A percentile compares a stretch with the other conserved stretches of the same genome.
Evolutionary conservation across 2,888 invertebrate species (phyloP).

Genomic region (Melipona bicolor): DNA sequence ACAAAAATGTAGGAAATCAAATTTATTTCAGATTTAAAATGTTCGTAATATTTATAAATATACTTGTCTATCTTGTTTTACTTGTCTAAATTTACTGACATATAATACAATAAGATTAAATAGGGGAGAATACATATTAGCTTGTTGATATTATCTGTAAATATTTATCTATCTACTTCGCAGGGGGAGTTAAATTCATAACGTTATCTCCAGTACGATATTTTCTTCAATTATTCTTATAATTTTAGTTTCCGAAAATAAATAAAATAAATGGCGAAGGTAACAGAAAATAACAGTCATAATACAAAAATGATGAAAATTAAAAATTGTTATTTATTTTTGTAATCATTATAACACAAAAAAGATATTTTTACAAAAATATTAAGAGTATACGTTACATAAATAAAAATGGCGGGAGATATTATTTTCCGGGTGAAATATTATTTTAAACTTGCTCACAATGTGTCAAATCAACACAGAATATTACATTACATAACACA

Average conservation of each 20-base stretch:
- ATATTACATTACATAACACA: conserved; percentile 72
- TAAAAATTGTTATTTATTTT: background rate
- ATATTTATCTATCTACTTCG: conserved; percentile 66
- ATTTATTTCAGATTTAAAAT: background rate
- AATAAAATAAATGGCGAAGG: background rate
- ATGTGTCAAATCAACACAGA: conserved; percentile 44
- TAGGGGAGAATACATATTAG: conserved; percentile 47
- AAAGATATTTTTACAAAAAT: conserved; percentile 17
- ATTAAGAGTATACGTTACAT: conserved; percentile 22
- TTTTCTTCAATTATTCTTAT: background rate
- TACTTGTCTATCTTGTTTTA: background rate
- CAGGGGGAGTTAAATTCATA: conserved; percentile 48
- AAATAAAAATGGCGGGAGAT: conserved; percentile 27
- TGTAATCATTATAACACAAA: background rate
- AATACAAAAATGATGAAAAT: background rate
- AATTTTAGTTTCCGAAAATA: conserved; percentile 1
- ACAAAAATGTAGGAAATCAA: background rate
- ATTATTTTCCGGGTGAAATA: conserved; percentile 43
- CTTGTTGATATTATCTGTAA: conserved; percentile 49
- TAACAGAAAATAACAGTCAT: background rate
- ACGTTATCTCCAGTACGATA: conserved; percentile 60
- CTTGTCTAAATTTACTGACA: conserved; percentile 13
- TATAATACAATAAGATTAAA: conserved; percentile 15
- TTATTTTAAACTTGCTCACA: conserved; percentile 54
- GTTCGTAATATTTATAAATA: conserved; percentile 1